Percentiles rank a stretch among this genome's conserved stretches.
Conservation (phyloP, 2,888 invertebrate genomes). For the Orchestes rusci region DNA sequence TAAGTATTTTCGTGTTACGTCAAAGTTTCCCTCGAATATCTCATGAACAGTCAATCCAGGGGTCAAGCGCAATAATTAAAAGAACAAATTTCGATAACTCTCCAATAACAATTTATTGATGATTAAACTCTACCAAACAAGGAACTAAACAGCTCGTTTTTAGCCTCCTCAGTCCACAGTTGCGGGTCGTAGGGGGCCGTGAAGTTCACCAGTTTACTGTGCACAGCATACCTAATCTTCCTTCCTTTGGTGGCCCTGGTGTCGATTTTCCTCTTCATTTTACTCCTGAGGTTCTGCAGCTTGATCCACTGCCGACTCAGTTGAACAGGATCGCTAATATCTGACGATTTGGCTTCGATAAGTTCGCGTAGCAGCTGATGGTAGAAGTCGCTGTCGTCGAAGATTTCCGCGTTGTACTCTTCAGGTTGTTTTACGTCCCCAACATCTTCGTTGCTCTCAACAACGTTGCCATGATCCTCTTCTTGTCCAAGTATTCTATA, state of each 20-base stretch:
- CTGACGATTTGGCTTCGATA: constrained; percentile 83
- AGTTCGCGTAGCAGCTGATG: constrained; percentile 86
- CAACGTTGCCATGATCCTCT: constrained; percentile 42
- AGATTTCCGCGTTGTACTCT: constrained; percentile 74
- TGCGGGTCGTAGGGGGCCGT: constrained; percentile 68
- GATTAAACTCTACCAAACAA: constrained; percentile 59
- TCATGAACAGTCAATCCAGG: no score
- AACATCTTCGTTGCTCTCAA: constrained; percentile 22
- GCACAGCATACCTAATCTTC: constrained; percentile 72
- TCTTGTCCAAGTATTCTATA: constrained; percentile 60
- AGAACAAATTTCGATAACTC: background rate
- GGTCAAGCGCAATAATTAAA: no score
- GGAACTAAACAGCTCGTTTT: constrained; percentile 73
- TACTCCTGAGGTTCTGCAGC: constrained; percentile 82
- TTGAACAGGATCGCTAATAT: constrained; percentile 76
- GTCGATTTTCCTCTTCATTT: constrained; percentile 89
- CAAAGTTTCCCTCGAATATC: no score
- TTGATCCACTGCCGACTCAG: constrained; percentile 87
- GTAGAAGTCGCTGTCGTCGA: constrained; percentile 96
- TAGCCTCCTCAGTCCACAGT: constrained; percentile 70
- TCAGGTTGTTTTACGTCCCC: constrained; percentile 35
- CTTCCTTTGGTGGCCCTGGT: constrained; percentile 92
- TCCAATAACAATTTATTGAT: background rate
- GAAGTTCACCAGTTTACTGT: constrained; percentile 80
- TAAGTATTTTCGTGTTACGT: no score